Evolutionary conservation across 1,140 invertebrate genomes (phyloP).

Genomic region (Spodoptera frugiperda): DNA sequence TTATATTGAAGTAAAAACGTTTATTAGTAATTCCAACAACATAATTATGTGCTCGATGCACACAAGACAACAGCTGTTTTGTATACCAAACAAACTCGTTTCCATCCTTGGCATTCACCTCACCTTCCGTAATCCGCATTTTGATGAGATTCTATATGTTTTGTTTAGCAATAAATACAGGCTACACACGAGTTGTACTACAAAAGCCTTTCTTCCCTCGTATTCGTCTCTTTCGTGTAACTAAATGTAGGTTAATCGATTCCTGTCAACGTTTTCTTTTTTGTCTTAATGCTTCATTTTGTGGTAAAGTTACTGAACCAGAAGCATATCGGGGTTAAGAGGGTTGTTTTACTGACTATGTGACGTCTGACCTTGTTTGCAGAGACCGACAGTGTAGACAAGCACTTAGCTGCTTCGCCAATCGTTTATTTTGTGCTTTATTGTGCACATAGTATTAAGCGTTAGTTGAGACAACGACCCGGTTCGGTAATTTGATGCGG

Average conservation of each 20-base stretch:
- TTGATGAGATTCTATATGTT: constrained; percentile 1
- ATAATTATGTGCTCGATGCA: constrained; percentile 17
- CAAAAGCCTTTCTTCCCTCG: background rate
- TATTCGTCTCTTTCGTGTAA: background rate
- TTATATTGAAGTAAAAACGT: background rate
- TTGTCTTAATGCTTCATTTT: background rate
- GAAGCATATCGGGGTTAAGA: background rate
- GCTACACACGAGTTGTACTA: background rate
- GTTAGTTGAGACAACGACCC: too few species aligned
- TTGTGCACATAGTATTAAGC: too few species aligned
- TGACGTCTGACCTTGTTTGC: too few species aligned
- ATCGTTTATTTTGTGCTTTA: too few species aligned
- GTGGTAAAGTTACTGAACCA: background rate
- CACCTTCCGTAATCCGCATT: constrained; percentile 35
- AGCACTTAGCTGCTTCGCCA: too few species aligned
- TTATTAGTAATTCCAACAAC: constrained; percentile 12
- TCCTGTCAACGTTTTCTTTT: background rate
- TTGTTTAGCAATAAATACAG: constrained; percentile 3
- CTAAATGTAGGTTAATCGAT: constrained; percentile 9
- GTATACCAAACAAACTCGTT: constrained; percentile 35
- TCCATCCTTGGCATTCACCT: constrained; percentile 22
- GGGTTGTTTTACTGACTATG: too few species aligned
- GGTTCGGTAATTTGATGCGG: background rate
- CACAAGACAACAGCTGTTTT: constrained; percentile 22
- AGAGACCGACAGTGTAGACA: too few species aligned